Conservation (phyloP, 2,888 invertebrate species). For the Tromatobia lineatoria region DNA sequence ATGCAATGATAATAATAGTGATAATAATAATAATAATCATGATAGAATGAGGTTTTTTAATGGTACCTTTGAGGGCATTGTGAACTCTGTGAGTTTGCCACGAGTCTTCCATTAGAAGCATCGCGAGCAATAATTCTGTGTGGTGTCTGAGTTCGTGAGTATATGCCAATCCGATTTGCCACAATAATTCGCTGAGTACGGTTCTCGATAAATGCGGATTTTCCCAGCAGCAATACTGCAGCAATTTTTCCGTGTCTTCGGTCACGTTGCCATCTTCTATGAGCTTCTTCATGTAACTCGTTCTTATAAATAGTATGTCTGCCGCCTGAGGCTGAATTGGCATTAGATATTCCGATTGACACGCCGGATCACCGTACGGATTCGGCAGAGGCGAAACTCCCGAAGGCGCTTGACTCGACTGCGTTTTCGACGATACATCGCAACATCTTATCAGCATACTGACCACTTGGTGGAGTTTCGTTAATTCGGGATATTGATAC, state of each 20-base stretch:
- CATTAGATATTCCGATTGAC: constrained; percentile 87
- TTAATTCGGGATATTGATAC: constrained; percentile 97
- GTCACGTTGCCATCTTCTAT: constrained; percentile 97
- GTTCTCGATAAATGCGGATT: constrained; percentile 97
- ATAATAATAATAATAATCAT: constrained; percentile 2
- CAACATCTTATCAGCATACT: constrained; percentile 96
- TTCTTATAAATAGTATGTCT: constrained; percentile 93
- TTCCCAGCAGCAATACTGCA: constrained; percentile 99
- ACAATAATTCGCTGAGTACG: constrained; percentile 95
- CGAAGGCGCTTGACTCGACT: constrained; percentile 84
- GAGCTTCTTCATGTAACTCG: constrained; percentile 96
- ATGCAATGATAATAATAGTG: neutral
- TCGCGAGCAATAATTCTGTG: constrained; percentile 94
- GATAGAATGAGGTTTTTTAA: neutral
- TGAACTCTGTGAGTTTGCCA: constrained; percentile 98
- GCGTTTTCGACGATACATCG: constrained; percentile 90
- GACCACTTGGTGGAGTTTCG: constrained; percentile 96
- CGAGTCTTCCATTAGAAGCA: constrained; percentile 96
- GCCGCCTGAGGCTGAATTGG: constrained; percentile 91
- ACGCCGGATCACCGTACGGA: constrained; percentile 90
- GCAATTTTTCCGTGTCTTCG: constrained; percentile 95
- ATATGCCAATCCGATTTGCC: constrained; percentile 95
- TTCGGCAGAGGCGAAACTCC: constrained; percentile 90
- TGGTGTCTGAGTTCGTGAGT: constrained; percentile 97
- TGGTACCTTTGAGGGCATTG: constrained; percentile 94